These are phyloP conservation scores for Corapipo altera DNA, from an alignment of 2,113 vertebrate species.

Conservation along the genomic window DNA sequence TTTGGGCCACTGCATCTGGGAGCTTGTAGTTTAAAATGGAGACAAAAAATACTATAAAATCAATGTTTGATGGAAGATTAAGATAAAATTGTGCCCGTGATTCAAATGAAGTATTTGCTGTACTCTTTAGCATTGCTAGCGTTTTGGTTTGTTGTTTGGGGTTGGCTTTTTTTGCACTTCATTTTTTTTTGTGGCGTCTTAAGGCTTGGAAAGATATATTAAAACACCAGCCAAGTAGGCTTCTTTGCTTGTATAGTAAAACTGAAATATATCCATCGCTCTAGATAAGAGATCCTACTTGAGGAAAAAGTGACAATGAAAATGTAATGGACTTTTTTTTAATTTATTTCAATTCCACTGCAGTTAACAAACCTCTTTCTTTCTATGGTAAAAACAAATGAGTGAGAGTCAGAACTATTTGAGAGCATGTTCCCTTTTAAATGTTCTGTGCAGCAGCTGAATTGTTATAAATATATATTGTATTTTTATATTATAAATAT, in stretches of 20 bases:
- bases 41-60: neutral
- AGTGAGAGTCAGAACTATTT: neutral
- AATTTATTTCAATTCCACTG: neutral
- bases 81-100: neutral
- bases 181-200: neutral
- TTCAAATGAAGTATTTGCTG: neutral
- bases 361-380: neutral
- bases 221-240: neutral
- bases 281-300: neutral
- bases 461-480: neutral
- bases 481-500: neutral
- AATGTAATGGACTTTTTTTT: neutral
- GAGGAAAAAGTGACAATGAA: neutral
- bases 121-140: neutral
- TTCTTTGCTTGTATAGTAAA: neutral
- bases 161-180: neutral
- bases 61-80: neutral
- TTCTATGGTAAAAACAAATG: neutral
- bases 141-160: neutral
- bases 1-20: neutral
- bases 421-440: neutral
- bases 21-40: neutral
- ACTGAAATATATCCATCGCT: neutral
- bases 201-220: neutral
- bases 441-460: neutral